These are phyloP conservation scores for Tenthredo mesomela DNA, from an alignment of 2,888 invertebrate species.

Conservation along the genomic window DNA sequence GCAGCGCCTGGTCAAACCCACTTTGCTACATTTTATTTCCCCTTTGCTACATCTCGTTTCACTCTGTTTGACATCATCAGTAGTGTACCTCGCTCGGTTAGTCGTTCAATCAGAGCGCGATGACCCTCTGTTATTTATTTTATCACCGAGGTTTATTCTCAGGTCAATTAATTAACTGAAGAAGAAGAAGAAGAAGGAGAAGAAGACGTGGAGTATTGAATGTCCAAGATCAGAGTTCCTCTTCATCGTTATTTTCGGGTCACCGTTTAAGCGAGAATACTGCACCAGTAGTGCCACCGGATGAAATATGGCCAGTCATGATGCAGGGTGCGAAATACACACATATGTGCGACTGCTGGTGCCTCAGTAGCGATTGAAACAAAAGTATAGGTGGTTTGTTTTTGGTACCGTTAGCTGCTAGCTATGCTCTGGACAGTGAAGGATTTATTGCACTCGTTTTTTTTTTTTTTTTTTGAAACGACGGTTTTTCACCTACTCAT, in stretches of 20 bases:
- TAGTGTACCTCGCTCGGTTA: conserved; percentile 26
- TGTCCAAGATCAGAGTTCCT: not conserved
- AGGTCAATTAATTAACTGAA: not conserved
- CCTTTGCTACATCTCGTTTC: conserved; percentile 39
- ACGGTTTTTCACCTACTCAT: not conserved
- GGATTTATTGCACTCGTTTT: conserved; percentile 37
- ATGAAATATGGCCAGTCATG: not conserved
- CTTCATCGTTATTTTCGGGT: not conserved
- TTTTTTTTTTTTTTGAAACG: too few relatives aligned
- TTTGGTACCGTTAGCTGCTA: conserved; percentile 36
- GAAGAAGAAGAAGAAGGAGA: not conserved
- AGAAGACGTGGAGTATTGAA: not conserved
- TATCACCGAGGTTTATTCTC: not conserved
- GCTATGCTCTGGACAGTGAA: conserved; percentile 25
- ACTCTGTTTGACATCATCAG: conserved; percentile 40
- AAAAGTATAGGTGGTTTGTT: conserved; percentile 13
- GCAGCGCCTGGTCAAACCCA: conserved; percentile 38
- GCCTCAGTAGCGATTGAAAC: not conserved
- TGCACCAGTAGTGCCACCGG: not conserved
- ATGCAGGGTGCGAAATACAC: conserved; percentile 18
- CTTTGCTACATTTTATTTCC: conserved; percentile 44
- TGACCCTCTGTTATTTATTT: not conserved
- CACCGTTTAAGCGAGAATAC: not conserved
- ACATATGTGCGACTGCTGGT: not conserved
- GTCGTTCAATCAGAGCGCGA: conserved; percentile 17